Base-by-base conservation (phyloP, 1,140 invertebrate species). In the Drosophila aff. region DNA sequence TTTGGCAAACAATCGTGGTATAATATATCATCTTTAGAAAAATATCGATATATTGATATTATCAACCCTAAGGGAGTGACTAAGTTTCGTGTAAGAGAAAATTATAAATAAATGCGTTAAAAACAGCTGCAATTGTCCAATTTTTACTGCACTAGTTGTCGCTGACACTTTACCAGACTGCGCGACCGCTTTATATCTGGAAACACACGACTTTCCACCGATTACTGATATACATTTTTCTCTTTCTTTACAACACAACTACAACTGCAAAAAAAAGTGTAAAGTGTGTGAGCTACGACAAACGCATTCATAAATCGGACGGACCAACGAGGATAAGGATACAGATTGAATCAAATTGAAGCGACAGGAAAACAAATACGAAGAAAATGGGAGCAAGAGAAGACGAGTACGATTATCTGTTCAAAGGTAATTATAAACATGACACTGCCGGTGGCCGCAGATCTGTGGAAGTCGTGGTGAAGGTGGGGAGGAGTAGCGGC, bases 321-420 rank as follows among this genome's bases (percentile, higher is more conserved):
- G 67, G 63, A 73, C 40, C 26, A 57, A 57, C 36, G 5, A 52
- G 38, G 63, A 67, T 41, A 52, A 69, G 67, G 67, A 66, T 43
- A 46, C 57, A 44, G 26, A 60, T 40, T 58, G 21, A 57, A 57
- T 36, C 40, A n/a, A 61, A 43, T 63, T 50, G 49, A 76, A 83
- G 66, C 73, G 80, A 43, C 49, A 73, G 68, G 40, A 73, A 73
- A 73, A 73, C 71, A 75, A 75, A 75, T 33, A 36, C 28, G 40
- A 43, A 41, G 36, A 95, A 95, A 94, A 98, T 98, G 97, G 97
- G 97, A 94, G 97, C 97, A 94, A 97, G 98, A 95, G 98, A 99
- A 95, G 98, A 99, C 95, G 99, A 99, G 95, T 99, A 99, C 94
- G 99, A 99, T 95, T 99, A 99, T 96, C 96, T 99, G 94, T 99